Percentiles rank a stretch among this genome's conserved stretches.
Conservation (phyloP, 1,140 invertebrate species). For the Brachionus rubens region DNA sequence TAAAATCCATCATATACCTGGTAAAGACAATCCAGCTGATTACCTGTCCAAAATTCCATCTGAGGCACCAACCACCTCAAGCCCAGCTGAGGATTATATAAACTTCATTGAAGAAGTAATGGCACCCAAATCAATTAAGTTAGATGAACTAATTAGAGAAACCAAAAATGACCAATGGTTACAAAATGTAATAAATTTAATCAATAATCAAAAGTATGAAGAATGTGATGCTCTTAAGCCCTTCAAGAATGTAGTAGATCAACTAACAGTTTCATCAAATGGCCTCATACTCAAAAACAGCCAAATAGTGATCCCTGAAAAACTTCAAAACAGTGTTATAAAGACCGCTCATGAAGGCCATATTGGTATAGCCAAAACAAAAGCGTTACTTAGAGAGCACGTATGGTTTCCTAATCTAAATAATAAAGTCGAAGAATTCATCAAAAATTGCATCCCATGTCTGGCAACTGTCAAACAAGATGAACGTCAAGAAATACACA, state of each 20-base stretch:
- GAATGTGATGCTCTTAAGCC: background rate
- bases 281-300: conserved; percentile 45
- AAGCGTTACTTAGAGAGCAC: conserved; percentile 48
- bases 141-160: background rate
- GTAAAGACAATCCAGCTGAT: background rate
- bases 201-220: background rate
- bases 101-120: background rate
- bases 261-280: background rate
- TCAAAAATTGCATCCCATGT: conserved; percentile 48
- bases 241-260: background rate
- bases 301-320: conserved; percentile 48
- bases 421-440: conserved; percentile 45
- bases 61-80: background rate
- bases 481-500: conserved; percentile 47
- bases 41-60: background rate
- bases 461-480: conserved; percentile 46
- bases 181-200: background rate
- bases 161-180: no score
- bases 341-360: conserved; percentile 48
- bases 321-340: conserved; percentile 43
- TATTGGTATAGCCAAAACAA: no score
- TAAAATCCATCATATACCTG: background rate
- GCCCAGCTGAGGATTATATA: background rate
- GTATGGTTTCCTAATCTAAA: conserved; percentile 48
- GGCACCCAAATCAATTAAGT: background rate